Percentiles rank a stretch among this genome's conserved stretches.
Evolutionary conservation across 2,888 invertebrate genomes (phyloP).

Genomic region (Leptopilina syphax): DNA sequence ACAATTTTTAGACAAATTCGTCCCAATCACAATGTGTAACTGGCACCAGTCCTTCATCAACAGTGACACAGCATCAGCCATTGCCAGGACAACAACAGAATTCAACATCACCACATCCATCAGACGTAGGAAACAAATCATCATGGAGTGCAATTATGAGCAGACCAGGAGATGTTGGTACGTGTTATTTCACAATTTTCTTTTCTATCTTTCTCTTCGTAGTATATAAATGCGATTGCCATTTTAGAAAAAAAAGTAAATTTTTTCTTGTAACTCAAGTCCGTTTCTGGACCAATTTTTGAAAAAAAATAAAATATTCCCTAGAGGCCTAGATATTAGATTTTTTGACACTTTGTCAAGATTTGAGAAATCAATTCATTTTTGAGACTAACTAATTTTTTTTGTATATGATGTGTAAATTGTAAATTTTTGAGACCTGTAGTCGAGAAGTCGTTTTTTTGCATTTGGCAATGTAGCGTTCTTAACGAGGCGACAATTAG

Average conservation of each 20-base stretch:
- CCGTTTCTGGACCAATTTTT: no score
- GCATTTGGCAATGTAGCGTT: conserved; percentile 43
- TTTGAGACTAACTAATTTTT: neutral
- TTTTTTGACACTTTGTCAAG: no score
- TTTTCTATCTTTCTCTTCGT: no score
- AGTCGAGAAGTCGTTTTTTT: conserved; percentile 9
- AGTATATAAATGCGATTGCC: no score
- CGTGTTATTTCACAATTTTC: conserved; percentile 40
- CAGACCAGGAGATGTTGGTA: conserved; percentile 75
- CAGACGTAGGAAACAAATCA: conserved; percentile 73
- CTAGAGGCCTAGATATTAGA: no score
- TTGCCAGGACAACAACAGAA: conserved; percentile 72
- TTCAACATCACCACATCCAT: conserved; percentile 69
- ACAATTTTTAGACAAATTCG: conserved; percentile 68
- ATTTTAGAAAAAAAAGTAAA: no score
- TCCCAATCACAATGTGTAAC: conserved; percentile 72
- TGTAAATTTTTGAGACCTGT: neutral
- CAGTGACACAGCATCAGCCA: conserved; percentile 69
- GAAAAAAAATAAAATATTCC: no score
- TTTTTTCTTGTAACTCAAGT: no score
- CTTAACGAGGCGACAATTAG: conserved; percentile 41
- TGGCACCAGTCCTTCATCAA: conserved; percentile 67
- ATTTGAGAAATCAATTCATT: neutral
- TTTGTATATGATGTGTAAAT: neutral
- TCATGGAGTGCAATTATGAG: conserved; percentile 77